Percentiles rank a stretch among this genome's conserved stretches.
phyloP scores from a whole-genome alignment of 2,797 vertebrate genomes.

The Scleropages formosus region DNA sequence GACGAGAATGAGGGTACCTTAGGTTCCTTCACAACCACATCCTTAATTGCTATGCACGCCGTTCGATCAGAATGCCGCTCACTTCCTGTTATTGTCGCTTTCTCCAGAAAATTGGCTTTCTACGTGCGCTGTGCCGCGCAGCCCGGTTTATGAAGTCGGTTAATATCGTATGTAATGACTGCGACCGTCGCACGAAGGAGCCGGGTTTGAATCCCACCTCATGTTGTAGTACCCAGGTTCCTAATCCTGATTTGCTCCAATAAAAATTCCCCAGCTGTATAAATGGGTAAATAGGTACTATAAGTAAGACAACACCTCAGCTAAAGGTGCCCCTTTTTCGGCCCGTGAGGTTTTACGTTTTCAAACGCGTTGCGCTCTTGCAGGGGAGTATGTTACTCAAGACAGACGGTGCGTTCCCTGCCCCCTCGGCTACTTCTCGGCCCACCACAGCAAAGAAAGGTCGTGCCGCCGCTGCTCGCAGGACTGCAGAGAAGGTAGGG shows the following conservation, averaged over 20 bases:
- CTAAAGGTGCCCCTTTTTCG: too few relatives aligned
- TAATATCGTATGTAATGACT: too few relatives aligned
- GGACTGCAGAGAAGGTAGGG: conserved; percentile 41
- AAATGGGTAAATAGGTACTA: too few relatives aligned
- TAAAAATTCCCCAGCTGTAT: too few relatives aligned
- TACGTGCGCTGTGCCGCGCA: neutral
- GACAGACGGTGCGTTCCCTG: conserved; percentile 29
- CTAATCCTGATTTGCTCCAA: too few relatives aligned
- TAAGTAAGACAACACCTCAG: too few relatives aligned
- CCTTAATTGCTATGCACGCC: conserved; percentile 45
- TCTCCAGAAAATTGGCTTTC: conserved; percentile 2
- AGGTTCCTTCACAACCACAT: conserved; percentile 51
- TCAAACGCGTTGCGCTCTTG: neutral
- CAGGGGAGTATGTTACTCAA: conserved; percentile 18
- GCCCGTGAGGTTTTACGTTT: neutral
- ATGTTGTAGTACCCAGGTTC: too few relatives aligned
- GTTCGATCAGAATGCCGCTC: neutral
- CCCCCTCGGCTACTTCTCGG: conserved; percentile 5
- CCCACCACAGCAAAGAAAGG: neutral
- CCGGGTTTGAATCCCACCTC: neutral
- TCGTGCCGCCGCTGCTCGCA: conserved; percentile 38
- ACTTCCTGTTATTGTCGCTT: conserved; percentile 32
- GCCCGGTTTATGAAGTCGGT: neutral
- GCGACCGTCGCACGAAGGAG: too few relatives aligned
- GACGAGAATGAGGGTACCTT: conserved; percentile 21